Percentiles rank a stretch among this genome's conserved stretches.
Evolutionary conservation across 2,797 vertebrate species (phyloP).

Genomic region (Melopsittacus undulatus): DNA sequence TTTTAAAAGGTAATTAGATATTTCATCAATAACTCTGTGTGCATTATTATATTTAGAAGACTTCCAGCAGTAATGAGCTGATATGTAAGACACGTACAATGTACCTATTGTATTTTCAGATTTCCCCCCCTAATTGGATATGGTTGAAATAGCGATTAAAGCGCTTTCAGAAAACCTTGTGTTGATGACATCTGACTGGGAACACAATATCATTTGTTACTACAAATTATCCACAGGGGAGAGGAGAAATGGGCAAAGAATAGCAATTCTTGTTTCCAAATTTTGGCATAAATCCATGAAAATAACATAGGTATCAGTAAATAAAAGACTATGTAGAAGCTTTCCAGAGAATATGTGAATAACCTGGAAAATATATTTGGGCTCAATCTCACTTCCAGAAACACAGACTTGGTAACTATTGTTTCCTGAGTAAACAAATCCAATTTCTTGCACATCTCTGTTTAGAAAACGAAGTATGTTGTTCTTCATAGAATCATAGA

Average conservation of each 20-base stretch:
- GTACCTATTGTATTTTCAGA: not conserved
- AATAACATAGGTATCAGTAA: not conserved
- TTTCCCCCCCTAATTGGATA: not conserved
- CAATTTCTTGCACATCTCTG: not conserved
- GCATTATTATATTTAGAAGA: constrained; percentile 56
- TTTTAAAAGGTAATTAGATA: constrained; percentile 69
- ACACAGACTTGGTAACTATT: not conserved
- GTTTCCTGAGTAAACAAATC: not conserved
- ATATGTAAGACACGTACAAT: not conserved
- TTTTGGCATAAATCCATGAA: not conserved
- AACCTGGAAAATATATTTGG: not conserved
- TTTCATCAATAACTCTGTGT: constrained; percentile 57
- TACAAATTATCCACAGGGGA: constrained; percentile 1
- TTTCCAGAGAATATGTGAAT: not conserved
- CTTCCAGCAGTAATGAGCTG: not conserved
- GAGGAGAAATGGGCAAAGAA: not conserved
- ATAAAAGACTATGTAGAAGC: not conserved
- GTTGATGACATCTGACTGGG: constrained; percentile 40
- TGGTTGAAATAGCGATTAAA: constrained; percentile 49
- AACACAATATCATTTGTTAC: constrained; percentile 37
- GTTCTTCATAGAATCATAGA: not conserved
- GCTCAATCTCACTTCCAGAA: not conserved
- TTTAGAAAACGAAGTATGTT: not conserved
- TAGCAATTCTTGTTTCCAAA: not conserved
- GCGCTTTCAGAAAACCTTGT: constrained; percentile 12